Evolutionary conservation across 2,113 vertebrate species (phyloP), one percentile per base, ranked within the genome.

Genomic region (Lepus europaeus): DNA sequence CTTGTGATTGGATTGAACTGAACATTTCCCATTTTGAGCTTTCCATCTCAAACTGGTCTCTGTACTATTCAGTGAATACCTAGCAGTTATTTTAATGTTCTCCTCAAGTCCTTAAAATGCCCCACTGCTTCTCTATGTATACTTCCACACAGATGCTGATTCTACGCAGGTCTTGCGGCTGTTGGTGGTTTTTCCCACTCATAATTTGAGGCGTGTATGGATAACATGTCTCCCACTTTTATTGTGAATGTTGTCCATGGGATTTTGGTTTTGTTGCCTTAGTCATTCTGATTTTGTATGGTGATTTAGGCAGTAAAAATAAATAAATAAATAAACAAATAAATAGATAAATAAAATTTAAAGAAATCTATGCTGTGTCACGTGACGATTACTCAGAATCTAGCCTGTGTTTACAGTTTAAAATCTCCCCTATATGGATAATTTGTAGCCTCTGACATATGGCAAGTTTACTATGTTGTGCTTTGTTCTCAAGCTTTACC

Each of bases 201-300:
- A 27, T 39, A 51, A 73, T 95, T 87, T 66, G 74, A 63, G 36
- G 29, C 27, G 56, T 39, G 19, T 68, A 3, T 87, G 64, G 64
- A 68, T 92, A 90, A 13, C 6, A 31, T 81, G 9, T 80, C 1
- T 59, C 45, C 51, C 69, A 13, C 63, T 93, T 63, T 87, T 96
- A 39, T 85, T 93, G 6, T 78, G 64, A 76, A 53, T 87, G 33
- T 83, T 83, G 33, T 90, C 16, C 4, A 5, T 82, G 29, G 68
- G 33, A 51, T 77, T 92, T 94, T 70, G 73, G 16, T 63, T 95
- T 96, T 94, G 1, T 84, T 94, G 1, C 80, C 36, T 86, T 89
- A 86, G 72, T 74, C 29, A 82, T 20, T 87, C 29, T 94, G 27
- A 49, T 89, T 86, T 95, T 91, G 82, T 53, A 20, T 94, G 80